Evolutionary conservation across 1,140 invertebrate genomes (phyloP).

Genomic region (Ganaspis sp.): DNA sequence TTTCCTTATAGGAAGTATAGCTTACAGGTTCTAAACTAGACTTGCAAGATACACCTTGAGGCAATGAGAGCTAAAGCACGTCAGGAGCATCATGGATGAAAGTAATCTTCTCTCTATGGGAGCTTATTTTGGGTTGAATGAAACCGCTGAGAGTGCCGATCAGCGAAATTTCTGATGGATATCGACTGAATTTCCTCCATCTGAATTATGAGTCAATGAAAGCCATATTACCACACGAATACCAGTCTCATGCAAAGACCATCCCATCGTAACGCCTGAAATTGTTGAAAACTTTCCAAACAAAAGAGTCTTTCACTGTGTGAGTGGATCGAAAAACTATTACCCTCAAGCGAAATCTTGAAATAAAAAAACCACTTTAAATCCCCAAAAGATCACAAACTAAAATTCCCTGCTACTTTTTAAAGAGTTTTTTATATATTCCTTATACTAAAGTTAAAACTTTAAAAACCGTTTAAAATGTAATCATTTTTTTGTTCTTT

Average conservation of each 20-base stretch:
- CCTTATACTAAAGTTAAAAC: too few species aligned
- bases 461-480: too few species aligned
- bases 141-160: conserved; percentile 21
- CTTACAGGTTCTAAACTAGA: neutral
- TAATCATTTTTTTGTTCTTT: too few species aligned
- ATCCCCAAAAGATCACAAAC: neutral
- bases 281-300: conserved; percentile 20
- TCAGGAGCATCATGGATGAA: conserved; percentile 1
- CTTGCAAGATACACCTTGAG: neutral
- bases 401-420: too few species aligned
- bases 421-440: too few species aligned
- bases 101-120: conserved; percentile 13
- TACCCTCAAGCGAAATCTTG: neutral
- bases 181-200: conserved; percentile 11
- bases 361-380: neutral
- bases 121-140: conserved; percentile 24
- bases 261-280: neutral
- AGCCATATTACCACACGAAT: conserved; percentile 7
- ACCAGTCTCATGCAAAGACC: neutral
- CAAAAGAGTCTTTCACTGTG: conserved; percentile 10
- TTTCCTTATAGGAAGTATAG: neutral
- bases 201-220: conserved; percentile 21
- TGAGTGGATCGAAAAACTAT: conserved; percentile 29
- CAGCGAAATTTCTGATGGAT: conserved; percentile 23
- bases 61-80: neutral